Base-by-base conservation (phyloP, 2,888 invertebrate genomes). In the Mallateleia sp. region DNA sequence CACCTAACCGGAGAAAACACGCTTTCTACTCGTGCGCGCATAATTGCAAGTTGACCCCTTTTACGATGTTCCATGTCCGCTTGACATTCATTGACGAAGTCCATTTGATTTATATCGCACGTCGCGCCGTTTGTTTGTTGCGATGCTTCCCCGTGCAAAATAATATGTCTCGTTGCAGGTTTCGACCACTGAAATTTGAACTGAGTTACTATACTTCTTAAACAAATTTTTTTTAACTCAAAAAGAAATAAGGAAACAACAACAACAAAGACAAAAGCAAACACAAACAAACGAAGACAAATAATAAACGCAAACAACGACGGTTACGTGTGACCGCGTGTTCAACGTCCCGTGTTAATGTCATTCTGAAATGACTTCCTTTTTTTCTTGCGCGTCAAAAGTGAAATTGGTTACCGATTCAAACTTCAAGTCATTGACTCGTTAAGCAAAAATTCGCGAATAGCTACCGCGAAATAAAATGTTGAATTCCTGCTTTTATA, bases 121-220 rank as follows among this genome's bases (percentile, higher is more conserved):
- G 22, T 4, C 32, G n/a, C 24, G 52, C 24, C 24, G 24, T n/a
- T n/a, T n/a, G n/a, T n/a, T n/a, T n/a, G n/a, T n/a, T n/a, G n/a
- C n/a, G n/a, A n/a, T n/a, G n/a, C n/a, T n/a, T n/a, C n/a, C n/a
- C n/a, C n/a, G n/a, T n/a, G 54, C 18, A 15, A 25, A 42, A 22
- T 11, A 38, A 38, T 14, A 24, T 71, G 28, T 54, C 83, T 38
- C 81, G 25, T 92, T 92, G 7, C 91, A 94, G 94, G 89, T 94
- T 93, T 91, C 92, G 93, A 91, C 90, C 91, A 89, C 88, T 90
- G 88, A 94, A 94, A 93, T 93, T 93, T 88, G 91, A 93, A 91
- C 91, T 92, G 92, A 90, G 90, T 91, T 93, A 91, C 90, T 91
- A 91, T 79, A 89, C 80, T 64, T 92, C 89, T 84, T 94, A 93